Percentiles rank a stretch among this genome's conserved stretches.
Conservation (phyloP, 2,888 invertebrate genomes). For the Agrilus biguttatus region DNA sequence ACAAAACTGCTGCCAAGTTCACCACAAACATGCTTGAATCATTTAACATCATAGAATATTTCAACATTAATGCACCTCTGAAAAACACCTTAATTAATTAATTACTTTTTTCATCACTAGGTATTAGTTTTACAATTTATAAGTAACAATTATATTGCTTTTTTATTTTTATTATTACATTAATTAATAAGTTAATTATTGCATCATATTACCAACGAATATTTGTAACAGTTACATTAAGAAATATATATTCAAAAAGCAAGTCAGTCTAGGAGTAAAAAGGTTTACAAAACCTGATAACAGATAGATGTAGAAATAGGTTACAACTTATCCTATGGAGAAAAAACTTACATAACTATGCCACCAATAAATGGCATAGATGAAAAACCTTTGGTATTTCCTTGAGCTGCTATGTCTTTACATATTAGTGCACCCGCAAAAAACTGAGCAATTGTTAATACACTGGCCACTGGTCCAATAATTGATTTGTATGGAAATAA, state of each 20-base stretch:
- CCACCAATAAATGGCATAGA: conserved; percentile 64
- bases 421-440: conserved; percentile 65
- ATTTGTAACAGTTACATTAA: too few relatives aligned
- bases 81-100: conserved; percentile 12
- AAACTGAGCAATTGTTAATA: conserved; percentile 70
- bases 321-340: too few relatives aligned
- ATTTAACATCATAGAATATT: conserved; percentile 56
- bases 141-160: too few relatives aligned
- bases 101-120: too few relatives aligned
- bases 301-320: too few relatives aligned
- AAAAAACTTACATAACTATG: conserved; percentile 52
- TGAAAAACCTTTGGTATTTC: conserved; percentile 47
- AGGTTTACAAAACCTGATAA: too few relatives aligned
- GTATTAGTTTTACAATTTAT: too few relatives aligned
- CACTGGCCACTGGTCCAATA: conserved; percentile 52
- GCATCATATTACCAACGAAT: too few relatives aligned
- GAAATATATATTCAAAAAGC: too few relatives aligned
- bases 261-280: too few relatives aligned
- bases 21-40: conserved; percentile 67
- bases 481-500: conserved; percentile 53
- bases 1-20: conserved; percentile 56
- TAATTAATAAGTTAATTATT: too few relatives aligned
- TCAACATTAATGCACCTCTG: conserved; percentile 62
- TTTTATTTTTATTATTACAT: too few relatives aligned
- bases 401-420: conserved; percentile 56